Conservation (phyloP, 2,888 invertebrate species). For the Eubasilissa splendida region DNA sequence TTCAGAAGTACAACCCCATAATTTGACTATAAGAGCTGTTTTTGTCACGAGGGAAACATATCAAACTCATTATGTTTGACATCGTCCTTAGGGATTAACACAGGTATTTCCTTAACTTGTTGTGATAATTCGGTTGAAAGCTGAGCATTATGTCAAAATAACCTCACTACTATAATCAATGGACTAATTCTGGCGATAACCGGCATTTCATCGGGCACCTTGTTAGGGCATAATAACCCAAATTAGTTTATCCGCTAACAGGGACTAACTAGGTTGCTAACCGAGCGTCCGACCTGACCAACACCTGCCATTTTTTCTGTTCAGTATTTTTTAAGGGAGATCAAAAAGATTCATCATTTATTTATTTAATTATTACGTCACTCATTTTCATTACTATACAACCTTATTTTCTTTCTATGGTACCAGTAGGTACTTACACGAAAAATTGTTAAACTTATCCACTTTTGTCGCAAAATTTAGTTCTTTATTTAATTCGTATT, state of each 20-base stretch:
- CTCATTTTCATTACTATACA: too few species aligned
- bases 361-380: too few species aligned
- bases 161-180: constrained; percentile 45
- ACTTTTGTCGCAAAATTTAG: too few species aligned
- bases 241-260: constrained; percentile 56
- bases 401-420: too few species aligned
- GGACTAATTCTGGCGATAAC: constrained; percentile 55
- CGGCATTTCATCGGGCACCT: constrained; percentile 51
- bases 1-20: too few species aligned
- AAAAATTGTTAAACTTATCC: too few species aligned
- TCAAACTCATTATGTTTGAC: constrained; percentile 3
- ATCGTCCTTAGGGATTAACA: constrained; percentile 11
- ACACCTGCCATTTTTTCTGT: constrained; percentile 34
- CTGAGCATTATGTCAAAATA: constrained; percentile 46
- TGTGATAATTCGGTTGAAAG: constrained; percentile 14
- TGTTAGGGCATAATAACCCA: constrained; percentile 56
- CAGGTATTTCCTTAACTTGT: constrained; percentile 4
- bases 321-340: constrained; percentile 17
- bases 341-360: neutral
- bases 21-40: too few species aligned
- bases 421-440: too few species aligned
- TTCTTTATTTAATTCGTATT: too few species aligned
- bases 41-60: constrained; percentile 20
- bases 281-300: neutral
- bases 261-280: constrained; percentile 27